Conservation (phyloP, 2,797 vertebrate genomes). For the Diplodus puntazzo region DNA sequence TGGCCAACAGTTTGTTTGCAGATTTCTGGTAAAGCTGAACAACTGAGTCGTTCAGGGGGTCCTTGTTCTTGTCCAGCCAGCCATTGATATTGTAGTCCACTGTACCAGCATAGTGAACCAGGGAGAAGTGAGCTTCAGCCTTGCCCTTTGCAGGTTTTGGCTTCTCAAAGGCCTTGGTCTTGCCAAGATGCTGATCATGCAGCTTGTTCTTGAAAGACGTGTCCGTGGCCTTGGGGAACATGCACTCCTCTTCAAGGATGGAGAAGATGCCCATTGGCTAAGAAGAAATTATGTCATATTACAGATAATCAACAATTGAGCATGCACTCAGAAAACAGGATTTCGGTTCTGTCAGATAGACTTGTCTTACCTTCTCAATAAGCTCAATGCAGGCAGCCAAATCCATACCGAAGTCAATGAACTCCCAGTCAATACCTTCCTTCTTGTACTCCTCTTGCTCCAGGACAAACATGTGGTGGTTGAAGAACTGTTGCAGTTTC, state of each 20-base stretch:
- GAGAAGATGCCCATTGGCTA: constrained; percentile 83
- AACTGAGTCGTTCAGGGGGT: constrained; percentile 90
- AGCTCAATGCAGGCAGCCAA: constrained; percentile 90
- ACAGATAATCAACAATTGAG: background rate
- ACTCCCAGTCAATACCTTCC: constrained; percentile 82
- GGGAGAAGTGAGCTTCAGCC: constrained; percentile 89
- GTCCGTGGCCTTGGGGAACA: constrained; percentile 89
- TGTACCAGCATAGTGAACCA: constrained; percentile 90
- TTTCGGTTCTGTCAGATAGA: background rate
- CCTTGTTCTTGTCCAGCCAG: constrained; percentile 93
- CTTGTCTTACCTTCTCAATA: constrained; percentile 87
- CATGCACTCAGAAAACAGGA: background rate
- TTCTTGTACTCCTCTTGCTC: constrained; percentile 89
- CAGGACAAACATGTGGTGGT: constrained; percentile 87
- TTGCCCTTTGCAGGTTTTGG: constrained; percentile 88
- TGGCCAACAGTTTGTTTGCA: constrained; percentile 84
- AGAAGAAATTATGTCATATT: background rate
- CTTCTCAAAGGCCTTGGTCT: constrained; percentile 85
- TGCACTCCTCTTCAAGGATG: constrained; percentile 93
- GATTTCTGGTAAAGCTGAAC: constrained; percentile 90
- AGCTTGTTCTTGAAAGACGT: constrained; percentile 90
- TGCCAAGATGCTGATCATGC: constrained; percentile 92
- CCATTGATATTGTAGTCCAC: constrained; percentile 90
- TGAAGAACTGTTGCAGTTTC: constrained; percentile 88
- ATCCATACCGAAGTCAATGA: constrained; percentile 87